These are phyloP conservation scores for Mycetomoellerius zeteki DNA, from an alignment of 1,140 invertebrate species.

Conservation along the genomic window DNA sequence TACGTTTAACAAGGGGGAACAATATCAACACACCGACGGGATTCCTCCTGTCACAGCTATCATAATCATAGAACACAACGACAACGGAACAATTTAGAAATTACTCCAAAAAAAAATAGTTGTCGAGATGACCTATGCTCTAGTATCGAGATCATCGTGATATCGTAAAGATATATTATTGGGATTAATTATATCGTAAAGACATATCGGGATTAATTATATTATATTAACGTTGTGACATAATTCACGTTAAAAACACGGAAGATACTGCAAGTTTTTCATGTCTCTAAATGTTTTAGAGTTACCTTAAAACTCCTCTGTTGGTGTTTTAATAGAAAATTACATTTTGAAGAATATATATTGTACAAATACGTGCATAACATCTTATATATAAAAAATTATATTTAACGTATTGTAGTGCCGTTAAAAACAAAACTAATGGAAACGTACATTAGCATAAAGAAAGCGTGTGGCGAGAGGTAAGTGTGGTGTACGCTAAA, in stretches of 20 bases:
- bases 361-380: conserved; percentile 38
- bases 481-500: conserved; percentile 35
- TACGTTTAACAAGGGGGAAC: conserved; percentile 81
- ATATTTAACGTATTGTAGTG: conserved; percentile 43
- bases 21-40: conserved; percentile 12
- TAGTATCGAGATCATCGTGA: conserved; percentile 47
- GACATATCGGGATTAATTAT: conserved; percentile 22
- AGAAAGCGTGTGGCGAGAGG: conserved; percentile 37
- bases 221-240: background rate
- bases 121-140: conserved; percentile 63
- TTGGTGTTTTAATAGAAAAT: conserved; percentile 22
- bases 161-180: conserved; percentile 14
- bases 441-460: conserved; percentile 17
- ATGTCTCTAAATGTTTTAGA: conserved; percentile 52
- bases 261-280: conserved; percentile 5
- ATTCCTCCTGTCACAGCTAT: background rate
- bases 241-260: no score
- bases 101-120: conserved; percentile 11
- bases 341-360: conserved; percentile 37
- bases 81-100: conserved; percentile 42
- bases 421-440: conserved; percentile 7
- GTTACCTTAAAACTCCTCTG: conserved; percentile 52
- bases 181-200: conserved; percentile 32
- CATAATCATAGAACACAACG: conserved; percentile 40
- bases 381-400: conserved; percentile 15